Evolutionary conservation across 1,140 invertebrate species (phyloP), one percentile per base, ranked within the genome.

Genomic region (Dermatophagoides farinae): DNA sequence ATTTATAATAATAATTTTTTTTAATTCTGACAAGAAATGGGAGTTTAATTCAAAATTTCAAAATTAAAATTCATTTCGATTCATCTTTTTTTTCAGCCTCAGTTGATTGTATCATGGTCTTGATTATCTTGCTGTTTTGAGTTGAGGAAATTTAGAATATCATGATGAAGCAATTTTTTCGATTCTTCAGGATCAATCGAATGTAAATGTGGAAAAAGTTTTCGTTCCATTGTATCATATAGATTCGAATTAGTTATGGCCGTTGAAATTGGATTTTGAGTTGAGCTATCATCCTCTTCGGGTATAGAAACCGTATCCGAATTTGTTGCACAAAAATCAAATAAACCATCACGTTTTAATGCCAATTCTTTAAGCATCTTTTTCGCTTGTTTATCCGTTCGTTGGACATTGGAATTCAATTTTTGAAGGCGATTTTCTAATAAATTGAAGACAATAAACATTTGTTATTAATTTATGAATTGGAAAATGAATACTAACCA

Each of bases 101-200:
- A 47, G 1, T 47, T 52, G 20, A 14, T 31, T 52, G 12, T 1
- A 14, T 52, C 50, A 1, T 52, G 1, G 23, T 12, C 11, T 31
- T 41, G 12, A 55, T 55, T 38, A 55, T 2, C 53, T 25, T 55
- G 14, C 6, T 39, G n/a, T 38, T 39, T 23, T 55, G 20, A 55
- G 9, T 20, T 47, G n/a, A 18, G 2, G 2, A 6, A 23, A 55
- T 55, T 44, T 25, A 53, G 23, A 16, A 53, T 12, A 55, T 55
- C 53, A 38, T 14, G 10, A n/a, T 55, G 2, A 11, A 55, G 12
- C 11, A 55, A 23, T 44, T 55, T 55, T 25, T 55, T 55, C 41
- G 25, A 39, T 23, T 55, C 53, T 55, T 55, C 53, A 39, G 53
- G n/a, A 55, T 55, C 53, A 5, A 55, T 39, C 39, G 53, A 14